Evolutionary conservation across 2,888 invertebrate species (phyloP), one percentile per base, ranked within the genome.

Genomic region (Melanostoma scalare): DNA sequence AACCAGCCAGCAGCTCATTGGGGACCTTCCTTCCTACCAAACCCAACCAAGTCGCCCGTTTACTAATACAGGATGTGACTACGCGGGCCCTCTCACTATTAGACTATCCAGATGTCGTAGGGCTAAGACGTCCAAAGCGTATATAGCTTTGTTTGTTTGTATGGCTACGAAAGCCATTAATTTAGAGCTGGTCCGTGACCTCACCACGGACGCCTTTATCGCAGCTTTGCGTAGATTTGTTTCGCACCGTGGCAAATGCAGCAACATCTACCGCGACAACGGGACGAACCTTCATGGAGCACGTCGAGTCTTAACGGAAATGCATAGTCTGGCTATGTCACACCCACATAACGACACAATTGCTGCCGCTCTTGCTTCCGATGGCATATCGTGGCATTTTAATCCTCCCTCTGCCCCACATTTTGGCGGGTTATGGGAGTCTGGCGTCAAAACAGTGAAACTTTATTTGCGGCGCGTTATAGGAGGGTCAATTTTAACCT

Each of bases 381-480:
- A 85, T 6, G 72, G 67, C 10, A 85, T 85, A 4, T 36, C 38
- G 20, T 84, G 86, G 85, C 75, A 68, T 10, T 85, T 63, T 20
- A 85, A 67, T 46, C 56, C 84, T 2, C 76, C 86, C 4, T 61
- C 76, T 8, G 63, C 73, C 2, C 78, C 80, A 6, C 72, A 80
- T 46, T 85, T 76, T 58, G 77, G 73, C 9, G 85, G 80, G 0
- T 69, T 82, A n/a, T 82, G 80, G 86, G 76, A 85, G 48, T 82
- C 78, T 2, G 75, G 60, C 4, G 76, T 85, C 0, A 71, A 75
- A 38, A 77, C 82, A 31, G 75, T 82, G 1, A 85, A 86, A 40
- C 46, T 85, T 4, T 72, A 85, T 46, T 46, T 86, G 9, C 76
- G 65, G 20, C 74, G 86, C 0, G 77, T 82, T 33, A 36, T 67